These are phyloP conservation scores for Drosophila equinoxialis DNA, from an alignment of 1,140 invertebrate genomes.

Conservation along the genomic window DNA sequence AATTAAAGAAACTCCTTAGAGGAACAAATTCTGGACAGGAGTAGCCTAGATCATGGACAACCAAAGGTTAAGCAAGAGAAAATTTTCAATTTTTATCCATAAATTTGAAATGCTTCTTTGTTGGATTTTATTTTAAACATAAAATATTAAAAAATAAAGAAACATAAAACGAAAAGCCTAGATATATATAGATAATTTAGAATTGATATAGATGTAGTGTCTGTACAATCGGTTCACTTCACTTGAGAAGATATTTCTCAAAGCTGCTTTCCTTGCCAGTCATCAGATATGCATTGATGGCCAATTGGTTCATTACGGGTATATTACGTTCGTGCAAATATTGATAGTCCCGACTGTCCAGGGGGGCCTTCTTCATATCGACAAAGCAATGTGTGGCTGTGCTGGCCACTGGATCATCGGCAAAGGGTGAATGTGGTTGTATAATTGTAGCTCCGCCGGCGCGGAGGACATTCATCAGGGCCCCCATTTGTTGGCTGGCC, in stretches of 20 bases:
- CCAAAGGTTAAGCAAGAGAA: too few species aligned
- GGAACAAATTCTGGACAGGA: too few species aligned
- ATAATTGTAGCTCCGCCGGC: slow-evolving; percentile 89
- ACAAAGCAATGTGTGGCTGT: slow-evolving; percentile 75
- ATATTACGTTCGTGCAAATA: slow-evolving; percentile 51
- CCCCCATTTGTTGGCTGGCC: slow-evolving; percentile 85
- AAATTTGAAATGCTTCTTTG: too few species aligned
- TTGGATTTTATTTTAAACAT: too few species aligned
- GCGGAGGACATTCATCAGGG: slow-evolving; percentile 87
- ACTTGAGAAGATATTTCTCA: slow-evolving; percentile 52
- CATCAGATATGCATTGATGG: slow-evolving; percentile 76
- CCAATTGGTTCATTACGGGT: slow-evolving; percentile 67
- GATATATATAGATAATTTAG: neutral
- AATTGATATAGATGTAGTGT: neutral
- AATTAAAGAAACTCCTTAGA: too few species aligned
- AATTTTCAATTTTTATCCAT: too few species aligned
- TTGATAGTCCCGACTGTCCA: slow-evolving; percentile 39
- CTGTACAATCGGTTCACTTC: neutral
- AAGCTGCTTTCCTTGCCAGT: slow-evolving; percentile 63
- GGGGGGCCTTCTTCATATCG: slow-evolving; percentile 65
- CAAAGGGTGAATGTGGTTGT: slow-evolving; percentile 79
- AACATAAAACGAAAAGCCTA: neutral
- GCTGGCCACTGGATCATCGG: slow-evolving; percentile 16
- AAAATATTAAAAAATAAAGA: neutral
- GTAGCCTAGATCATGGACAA: too few species aligned